Conservation (phyloP, 1,140 invertebrate genomes). For the Oppia nitens region DNA sequence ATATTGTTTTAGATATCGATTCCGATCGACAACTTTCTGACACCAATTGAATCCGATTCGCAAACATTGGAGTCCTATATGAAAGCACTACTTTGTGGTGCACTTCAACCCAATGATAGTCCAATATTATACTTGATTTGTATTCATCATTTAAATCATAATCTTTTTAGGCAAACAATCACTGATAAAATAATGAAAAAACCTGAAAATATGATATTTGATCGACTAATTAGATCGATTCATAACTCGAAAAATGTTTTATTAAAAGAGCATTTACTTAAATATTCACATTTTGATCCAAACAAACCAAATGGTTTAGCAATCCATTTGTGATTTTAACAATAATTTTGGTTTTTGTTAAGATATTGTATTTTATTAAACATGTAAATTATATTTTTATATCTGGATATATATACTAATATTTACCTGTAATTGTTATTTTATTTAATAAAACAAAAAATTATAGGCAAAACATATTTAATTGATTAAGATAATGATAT, state of each 20-base stretch:
- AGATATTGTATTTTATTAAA: too few species aligned
- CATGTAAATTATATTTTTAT: too few species aligned
- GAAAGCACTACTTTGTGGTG: slow-evolving; percentile 1
- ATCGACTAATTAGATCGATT: slow-evolving; percentile 4
- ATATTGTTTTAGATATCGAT: not conserved
- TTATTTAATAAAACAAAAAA: too few species aligned
- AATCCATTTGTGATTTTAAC: not conserved
- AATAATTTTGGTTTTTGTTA: too few species aligned
- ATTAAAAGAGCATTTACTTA: slow-evolving; percentile 2
- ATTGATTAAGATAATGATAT: too few species aligned
- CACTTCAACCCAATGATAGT: not conserved
- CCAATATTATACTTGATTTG: not conserved
- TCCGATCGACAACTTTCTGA: not conserved
- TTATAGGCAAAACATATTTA: too few species aligned
- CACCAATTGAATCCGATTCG: slow-evolving; percentile 4
- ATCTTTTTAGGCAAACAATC: not conserved
- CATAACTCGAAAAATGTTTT: not conserved
- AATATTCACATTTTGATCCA: slow-evolving; percentile 5
- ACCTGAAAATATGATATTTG: not conserved
- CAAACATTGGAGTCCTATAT: slow-evolving; percentile 12
- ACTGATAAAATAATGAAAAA: not conserved
- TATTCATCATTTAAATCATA: slow-evolving; percentile 7
- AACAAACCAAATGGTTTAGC: not conserved
- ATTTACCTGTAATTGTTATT: too few species aligned
- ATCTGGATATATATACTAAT: too few species aligned